Conservation (phyloP, 1,140 invertebrate species). For the Plodia interpunctella region DNA sequence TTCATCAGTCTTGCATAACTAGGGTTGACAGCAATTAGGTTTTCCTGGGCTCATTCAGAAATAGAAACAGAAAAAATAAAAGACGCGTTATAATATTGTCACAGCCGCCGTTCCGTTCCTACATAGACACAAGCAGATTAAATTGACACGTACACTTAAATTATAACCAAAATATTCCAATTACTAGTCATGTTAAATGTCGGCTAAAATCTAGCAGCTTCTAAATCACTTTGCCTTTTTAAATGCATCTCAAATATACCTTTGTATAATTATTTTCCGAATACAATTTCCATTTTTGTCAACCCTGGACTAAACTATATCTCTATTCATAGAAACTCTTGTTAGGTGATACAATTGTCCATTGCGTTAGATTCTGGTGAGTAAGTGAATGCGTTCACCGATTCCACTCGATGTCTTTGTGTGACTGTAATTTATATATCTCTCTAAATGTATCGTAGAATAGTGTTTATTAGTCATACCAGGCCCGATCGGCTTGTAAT, state of each 20-base stretch:
- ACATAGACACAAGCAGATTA: too few relatives aligned
- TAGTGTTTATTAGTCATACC: background rate
- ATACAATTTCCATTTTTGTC: background rate
- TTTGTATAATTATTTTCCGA: background rate
- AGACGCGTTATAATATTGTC: background rate
- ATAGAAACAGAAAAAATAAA: background rate
- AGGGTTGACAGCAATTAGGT: background rate
- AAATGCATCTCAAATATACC: too few relatives aligned
- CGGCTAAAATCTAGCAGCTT: too few relatives aligned
- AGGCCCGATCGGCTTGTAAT: too few relatives aligned
- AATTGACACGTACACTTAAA: too few relatives aligned
- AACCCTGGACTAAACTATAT: background rate
- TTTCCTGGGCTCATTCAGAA: background rate
- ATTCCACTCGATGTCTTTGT: constrained; percentile 6
- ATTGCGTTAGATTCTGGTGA: constrained; percentile 1
- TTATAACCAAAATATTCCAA: too few relatives aligned
- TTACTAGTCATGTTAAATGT: too few relatives aligned
- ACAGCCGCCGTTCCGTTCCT: too few relatives aligned
- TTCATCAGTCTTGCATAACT: constrained; percentile 44
- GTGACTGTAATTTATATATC: background rate
- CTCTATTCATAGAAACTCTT: constrained; percentile 24
- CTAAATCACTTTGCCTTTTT: too few relatives aligned
- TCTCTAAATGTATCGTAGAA: background rate
- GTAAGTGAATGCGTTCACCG: constrained; percentile 10
- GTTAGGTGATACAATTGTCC: constrained; percentile 12